These are phyloP conservation scores for Cheilosia soror DNA, from an alignment of 2,888 invertebrate species.

Conservation along the genomic window DNA sequence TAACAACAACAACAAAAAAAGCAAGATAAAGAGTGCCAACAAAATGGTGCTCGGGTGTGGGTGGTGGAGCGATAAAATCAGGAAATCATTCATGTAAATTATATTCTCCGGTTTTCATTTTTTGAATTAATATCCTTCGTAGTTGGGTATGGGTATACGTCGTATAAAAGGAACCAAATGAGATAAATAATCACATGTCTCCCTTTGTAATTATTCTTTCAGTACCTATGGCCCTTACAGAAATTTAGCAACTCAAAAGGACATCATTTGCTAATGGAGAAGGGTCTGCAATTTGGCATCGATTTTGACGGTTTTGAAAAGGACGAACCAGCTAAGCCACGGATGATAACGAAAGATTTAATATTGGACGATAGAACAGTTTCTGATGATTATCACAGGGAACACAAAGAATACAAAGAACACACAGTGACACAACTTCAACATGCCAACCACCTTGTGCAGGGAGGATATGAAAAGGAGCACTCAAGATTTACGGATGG, in stretches of 20 bases:
- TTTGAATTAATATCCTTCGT: slow-evolving; percentile 46
- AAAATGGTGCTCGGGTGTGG: not conserved
- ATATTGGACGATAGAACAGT: slow-evolving; percentile 66
- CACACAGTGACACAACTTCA: slow-evolving; percentile 66
- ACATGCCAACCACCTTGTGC: slow-evolving; percentile 50
- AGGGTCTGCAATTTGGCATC: slow-evolving; percentile 83
- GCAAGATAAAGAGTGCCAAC: slow-evolving; percentile 7
- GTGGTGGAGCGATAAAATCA: slow-evolving; percentile 19
- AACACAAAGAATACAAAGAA: slow-evolving; percentile 24
- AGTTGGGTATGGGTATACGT: slow-evolving; percentile 16
- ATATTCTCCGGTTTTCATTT: slow-evolving; percentile 31
- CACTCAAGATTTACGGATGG: slow-evolving; percentile 80
- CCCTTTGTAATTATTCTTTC: slow-evolving; percentile 77
- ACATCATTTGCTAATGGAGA: slow-evolving; percentile 87
- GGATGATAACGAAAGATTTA: slow-evolving; percentile 77
- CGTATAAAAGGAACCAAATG: not conserved
- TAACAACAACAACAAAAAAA: slow-evolving; percentile 49
- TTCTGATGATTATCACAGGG: slow-evolving; percentile 32
- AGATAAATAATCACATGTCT: slow-evolving; percentile 32
- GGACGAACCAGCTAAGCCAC: slow-evolving; percentile 80
- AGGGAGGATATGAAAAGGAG: slow-evolving; percentile 51
- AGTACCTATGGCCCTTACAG: slow-evolving; percentile 94
- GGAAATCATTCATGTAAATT: slow-evolving; percentile 63
- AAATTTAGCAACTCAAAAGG: slow-evolving; percentile 88
- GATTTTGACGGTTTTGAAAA: slow-evolving; percentile 82